Evolutionary conservation across 2,797 vertebrate genomes (phyloP).

Genomic region (Anabacerthia variegaticeps): DNA sequence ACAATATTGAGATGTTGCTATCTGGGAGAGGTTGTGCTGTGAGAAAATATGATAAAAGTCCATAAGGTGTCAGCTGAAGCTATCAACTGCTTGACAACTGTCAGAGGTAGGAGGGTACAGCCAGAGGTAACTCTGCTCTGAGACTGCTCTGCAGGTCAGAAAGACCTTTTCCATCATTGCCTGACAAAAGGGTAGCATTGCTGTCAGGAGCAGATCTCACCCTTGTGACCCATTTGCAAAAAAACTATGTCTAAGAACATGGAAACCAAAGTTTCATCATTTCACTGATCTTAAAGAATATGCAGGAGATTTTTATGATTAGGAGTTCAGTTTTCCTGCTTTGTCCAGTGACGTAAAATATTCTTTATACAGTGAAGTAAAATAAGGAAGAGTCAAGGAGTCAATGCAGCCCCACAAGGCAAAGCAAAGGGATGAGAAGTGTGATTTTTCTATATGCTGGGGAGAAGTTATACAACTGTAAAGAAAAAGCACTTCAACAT

Average conservation of each 20-base stretch:
- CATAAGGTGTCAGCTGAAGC: neutral
- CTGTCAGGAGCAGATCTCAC: neutral
- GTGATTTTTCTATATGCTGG: neutral
- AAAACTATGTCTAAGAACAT: neutral
- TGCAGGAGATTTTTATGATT: neutral
- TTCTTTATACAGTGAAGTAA: neutral
- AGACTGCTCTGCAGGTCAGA: neutral
- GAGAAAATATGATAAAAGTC: neutral
- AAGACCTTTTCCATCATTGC: neutral
- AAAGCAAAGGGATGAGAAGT: neutral
- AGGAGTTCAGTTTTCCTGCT: neutral
- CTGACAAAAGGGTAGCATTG: neutral
- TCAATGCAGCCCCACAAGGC: neutral
- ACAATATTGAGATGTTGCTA: neutral
- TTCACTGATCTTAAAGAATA: neutral
- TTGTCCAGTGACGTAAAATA: neutral
- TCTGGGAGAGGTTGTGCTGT: neutral
- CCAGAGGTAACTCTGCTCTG: neutral
- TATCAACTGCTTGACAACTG: neutral
- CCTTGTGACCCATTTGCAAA: neutral
- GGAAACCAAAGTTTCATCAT: neutral
- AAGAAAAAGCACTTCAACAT: neutral
- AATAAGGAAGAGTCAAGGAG: neutral
- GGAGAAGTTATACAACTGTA: neutral
- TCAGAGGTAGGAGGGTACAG: neutral